A percentile compares a stretch with the other conserved stretches of the same genome.
phyloP scores from a whole-genome alignment of 2,888 invertebrate species.

The Andrena praecox region DNA sequence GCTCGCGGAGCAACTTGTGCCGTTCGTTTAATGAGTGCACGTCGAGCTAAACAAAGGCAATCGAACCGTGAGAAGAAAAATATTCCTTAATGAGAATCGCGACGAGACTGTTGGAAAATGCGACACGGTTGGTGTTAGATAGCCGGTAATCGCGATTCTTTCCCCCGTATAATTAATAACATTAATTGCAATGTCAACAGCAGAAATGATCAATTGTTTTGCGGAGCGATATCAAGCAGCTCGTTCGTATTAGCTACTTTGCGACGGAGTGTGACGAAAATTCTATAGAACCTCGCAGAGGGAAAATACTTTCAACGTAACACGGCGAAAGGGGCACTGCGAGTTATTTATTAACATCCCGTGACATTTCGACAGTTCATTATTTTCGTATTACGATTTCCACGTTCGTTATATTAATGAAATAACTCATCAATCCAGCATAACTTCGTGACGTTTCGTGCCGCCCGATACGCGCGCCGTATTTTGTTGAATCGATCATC shows the following conservation, averaged over 20 bases:
- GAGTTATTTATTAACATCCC: conserved; percentile 11
- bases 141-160: neutral
- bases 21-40: conserved; percentile 15
- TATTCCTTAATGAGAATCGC: neutral
- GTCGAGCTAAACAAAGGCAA: conserved; percentile 4
- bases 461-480: neutral
- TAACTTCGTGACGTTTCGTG: neutral
- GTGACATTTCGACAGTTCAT: conserved; percentile 44
- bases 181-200: no score
- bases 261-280: neutral
- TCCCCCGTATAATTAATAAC: neutral
- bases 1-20: neutral
- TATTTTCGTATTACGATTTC: conserved; percentile 25
- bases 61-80: neutral
- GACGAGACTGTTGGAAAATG: neutral
- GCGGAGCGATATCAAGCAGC: no score
- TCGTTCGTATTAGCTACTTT: neutral
- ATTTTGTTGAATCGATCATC: neutral
- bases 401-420: conserved; percentile 25
- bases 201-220: no score
- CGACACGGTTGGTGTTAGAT: neutral
- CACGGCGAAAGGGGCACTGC: neutral
- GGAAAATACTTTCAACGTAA: conserved; percentile 1
- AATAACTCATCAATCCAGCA: neutral
- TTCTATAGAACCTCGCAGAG: neutral